A percentile compares a stretch with the other conserved stretches of the same genome.
phyloP scores from a whole-genome alignment of 2,113 vertebrate genomes.

The Gambusia affinis region DNA sequence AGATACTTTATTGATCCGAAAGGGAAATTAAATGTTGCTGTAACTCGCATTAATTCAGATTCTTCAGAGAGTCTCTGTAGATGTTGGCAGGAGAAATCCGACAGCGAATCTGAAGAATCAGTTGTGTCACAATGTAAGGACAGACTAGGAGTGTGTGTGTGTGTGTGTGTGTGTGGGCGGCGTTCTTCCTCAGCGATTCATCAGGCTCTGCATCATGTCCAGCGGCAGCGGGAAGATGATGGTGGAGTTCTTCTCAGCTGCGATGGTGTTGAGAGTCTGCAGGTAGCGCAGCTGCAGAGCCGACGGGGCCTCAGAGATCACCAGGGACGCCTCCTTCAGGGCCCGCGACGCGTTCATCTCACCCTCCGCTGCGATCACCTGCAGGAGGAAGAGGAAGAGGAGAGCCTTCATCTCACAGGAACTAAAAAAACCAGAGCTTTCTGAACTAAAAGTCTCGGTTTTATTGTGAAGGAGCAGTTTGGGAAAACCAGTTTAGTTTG shows the following conservation, averaged over 20 bases:
- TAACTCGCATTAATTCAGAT: no score
- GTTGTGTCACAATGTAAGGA: neutral
- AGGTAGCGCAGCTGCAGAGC: constrained; percentile 94
- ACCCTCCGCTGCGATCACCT: constrained; percentile 93
- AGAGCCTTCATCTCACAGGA: no score
- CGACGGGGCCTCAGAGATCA: constrained; percentile 89
- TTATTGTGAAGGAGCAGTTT: no score
- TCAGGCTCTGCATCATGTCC: constrained; percentile 84
- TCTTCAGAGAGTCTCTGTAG: no score
- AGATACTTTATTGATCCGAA: no score
- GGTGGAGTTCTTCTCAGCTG: constrained; percentile 91
- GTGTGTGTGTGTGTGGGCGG: neutral
- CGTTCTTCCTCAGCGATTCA: constrained; percentile 43
- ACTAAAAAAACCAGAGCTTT: no score
- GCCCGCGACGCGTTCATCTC: constrained; percentile 92
- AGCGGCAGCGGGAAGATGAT: constrained; percentile 93
- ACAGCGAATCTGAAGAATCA: neutral
- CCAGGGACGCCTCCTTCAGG: constrained; percentile 90
- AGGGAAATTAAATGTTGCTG: no score
- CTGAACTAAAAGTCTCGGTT: no score
- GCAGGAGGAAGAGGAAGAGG: neutral
- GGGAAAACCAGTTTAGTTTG: no score
- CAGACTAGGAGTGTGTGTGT: neutral
- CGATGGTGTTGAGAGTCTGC: constrained; percentile 92
- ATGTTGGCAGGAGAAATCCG: no score